Conservation (phyloP, 2,797 vertebrate genomes). For the Eurystomus glaucurus region DNA sequence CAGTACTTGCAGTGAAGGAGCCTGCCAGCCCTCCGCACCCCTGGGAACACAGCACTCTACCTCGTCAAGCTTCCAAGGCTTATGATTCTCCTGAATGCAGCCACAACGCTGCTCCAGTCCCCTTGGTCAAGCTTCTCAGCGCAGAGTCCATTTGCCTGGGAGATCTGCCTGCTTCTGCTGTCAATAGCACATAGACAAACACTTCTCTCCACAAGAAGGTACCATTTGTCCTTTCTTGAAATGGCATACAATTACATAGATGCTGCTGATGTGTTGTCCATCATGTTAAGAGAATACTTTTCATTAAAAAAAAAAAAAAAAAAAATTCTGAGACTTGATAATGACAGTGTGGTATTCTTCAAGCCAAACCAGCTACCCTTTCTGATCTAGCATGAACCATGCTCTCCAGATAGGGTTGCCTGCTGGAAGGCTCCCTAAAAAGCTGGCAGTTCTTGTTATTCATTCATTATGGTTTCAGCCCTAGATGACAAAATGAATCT, state of each 20-base stretch:
- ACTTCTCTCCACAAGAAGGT: not conserved
- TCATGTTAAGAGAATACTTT: not conserved
- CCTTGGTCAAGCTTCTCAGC: not conserved
- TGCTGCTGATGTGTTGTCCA: not conserved
- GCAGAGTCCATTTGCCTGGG: not conserved
- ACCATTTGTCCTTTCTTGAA: not conserved
- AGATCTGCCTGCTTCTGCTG: not conserved
- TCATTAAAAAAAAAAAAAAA: not conserved
- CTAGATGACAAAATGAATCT: not conserved
- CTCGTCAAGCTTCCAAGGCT: not conserved
- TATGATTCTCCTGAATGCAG: not conserved
- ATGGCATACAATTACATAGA: not conserved
- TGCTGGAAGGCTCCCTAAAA: not conserved
- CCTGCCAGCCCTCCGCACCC: not conserved
- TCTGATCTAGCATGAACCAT: not conserved
- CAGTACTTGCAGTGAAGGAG: not conserved
- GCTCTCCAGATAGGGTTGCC: not conserved
- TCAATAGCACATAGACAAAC: not conserved
- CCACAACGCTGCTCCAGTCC: not conserved
- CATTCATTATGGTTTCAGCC: not conserved
- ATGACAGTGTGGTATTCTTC: not conserved
- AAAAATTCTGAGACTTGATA: not conserved
- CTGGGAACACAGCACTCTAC: not conserved
- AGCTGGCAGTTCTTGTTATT: not conserved
- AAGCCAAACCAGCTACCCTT: not conserved